phyloP scores from a whole-genome alignment of 53 echinoderm and acorn worm species.

The Hippasteria phrygiana region DNA sequence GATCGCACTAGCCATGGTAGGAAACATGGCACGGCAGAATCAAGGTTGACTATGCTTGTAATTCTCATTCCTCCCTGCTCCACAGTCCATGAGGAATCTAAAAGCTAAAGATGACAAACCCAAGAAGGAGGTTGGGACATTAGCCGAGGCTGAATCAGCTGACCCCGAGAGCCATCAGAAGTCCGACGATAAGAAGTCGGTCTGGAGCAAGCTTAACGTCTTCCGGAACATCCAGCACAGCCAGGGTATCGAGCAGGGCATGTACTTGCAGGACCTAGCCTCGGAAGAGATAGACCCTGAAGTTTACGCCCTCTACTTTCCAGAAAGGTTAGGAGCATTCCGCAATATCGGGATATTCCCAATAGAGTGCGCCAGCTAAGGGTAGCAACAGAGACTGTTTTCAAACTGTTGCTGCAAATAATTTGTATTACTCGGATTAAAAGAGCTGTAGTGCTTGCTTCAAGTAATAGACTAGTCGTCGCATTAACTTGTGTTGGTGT shows the following conservation, averaged over 20 bases:
- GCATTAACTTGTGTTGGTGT: not conserved
- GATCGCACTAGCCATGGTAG: too few relatives aligned
- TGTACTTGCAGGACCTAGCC: conserved; percentile 95
- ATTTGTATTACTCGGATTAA: too few relatives aligned
- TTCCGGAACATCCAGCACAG: conserved; percentile 79
- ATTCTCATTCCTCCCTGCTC: not conserved
- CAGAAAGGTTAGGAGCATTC: conserved; percentile 71
- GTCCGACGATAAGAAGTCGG: conserved; percentile 66
- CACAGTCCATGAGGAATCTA: conserved; percentile 8
- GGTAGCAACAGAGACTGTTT: too few relatives aligned
- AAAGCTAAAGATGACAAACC: conserved; percentile 16
- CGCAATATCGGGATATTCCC: too few relatives aligned
- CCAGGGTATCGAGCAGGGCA: conserved; percentile 79
- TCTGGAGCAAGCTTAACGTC: conserved; percentile 80
- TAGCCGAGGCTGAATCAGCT: not conserved
- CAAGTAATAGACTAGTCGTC: not conserved
- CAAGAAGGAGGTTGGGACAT: not conserved
- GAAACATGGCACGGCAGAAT: too few relatives aligned
- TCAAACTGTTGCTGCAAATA: too few relatives aligned
- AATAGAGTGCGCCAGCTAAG: too few relatives aligned
- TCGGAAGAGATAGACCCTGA: conserved; percentile 95
- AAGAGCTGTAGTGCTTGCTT: not conserved
- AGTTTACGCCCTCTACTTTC: conserved; percentile 95
- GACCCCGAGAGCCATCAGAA: conserved; percentile 50
- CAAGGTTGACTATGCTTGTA: too few relatives aligned